Base-by-base conservation (phyloP, 2,113 vertebrate species). In the Pterocles orientalis region DNA sequence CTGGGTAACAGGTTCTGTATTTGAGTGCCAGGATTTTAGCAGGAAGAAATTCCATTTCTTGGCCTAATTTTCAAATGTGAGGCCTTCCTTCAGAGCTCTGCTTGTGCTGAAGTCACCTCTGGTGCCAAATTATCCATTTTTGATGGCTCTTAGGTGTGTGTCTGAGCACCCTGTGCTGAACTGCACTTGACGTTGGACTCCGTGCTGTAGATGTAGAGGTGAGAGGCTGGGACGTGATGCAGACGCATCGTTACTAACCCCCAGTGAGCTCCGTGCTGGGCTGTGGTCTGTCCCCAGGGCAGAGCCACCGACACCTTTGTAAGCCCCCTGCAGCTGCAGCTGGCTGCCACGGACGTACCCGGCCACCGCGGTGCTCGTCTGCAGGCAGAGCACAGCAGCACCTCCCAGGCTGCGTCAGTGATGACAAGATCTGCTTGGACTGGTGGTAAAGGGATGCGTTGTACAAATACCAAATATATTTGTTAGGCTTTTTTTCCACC, bases 181-280 rank as follows among this genome's bases (percentile, higher is more conserved):
- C 15, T 19, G 33, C 10, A 5, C 43, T 19, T 62, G 50, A 16
- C 45, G 26, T 15, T 8, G 53, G 54, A 36, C 26, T 57, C 4
- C 0, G 12, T n/a, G 53, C 65, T 1, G 4, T 31, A 18, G 4
- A 16, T 1, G 4, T 31, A 18, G 4, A 16, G 24, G 39, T 31
- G 43, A 18, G 65, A 60, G 80, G 39, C 4, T 19, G 60, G 39
- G 56, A 47, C 21, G 33, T 6, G 12, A 48, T 41, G n/a, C 6
- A 5, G 28, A 0, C 1, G 6, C 34, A 1, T 41, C 41, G 12
- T 41, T 13, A 41, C 41, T 41, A 41, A 41, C 41, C 41, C 41
- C 41, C 41, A 41, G 41, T 41, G 41, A 41, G 41, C n/a, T 48
- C 48, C 7, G 8, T 7, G 41, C n/a, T 34, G 3, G 69, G 28